These are phyloP conservation scores for Rotaria magnacalcarata DNA, from an alignment of 2,888 invertebrate species.

Conservation along the genomic window DNA sequence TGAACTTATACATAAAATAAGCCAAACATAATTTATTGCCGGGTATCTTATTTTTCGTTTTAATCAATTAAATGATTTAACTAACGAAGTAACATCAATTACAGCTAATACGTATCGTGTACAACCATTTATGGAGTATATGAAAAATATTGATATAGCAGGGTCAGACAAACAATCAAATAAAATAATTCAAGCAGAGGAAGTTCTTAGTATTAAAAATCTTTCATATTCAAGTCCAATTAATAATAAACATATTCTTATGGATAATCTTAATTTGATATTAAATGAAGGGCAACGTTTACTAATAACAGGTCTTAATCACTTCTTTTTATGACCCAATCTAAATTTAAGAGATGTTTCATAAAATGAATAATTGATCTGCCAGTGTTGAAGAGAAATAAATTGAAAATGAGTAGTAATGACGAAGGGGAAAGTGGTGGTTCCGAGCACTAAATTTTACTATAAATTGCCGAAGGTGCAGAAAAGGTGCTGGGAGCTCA, in stretches of 20 bases:
- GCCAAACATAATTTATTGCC: background rate
- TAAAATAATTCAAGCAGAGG: background rate
- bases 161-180: background rate
- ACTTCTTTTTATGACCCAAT: no score
- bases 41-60: background rate
- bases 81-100: slow-evolving; percentile 59
- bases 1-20: background rate
- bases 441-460: no score
- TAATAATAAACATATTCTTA: background rate
- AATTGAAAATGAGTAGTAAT: no score
- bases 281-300: background rate
- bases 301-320: background rate
- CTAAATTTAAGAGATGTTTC: no score
- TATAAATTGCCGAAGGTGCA: no score
- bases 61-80: slow-evolving; percentile 15
- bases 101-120: slow-evolving; percentile 49
- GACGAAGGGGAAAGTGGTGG: no score
- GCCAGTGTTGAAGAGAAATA: no score
- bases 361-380: no score
- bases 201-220: background rate
- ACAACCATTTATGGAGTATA: background rate
- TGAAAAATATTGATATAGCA: background rate
- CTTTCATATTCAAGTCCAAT: background rate
- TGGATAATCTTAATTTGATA: background rate
- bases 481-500: no score